These are phyloP conservation scores for Drosophila albomicans DNA, from an alignment of 1,140 invertebrate species.

Conservation along the genomic window DNA sequence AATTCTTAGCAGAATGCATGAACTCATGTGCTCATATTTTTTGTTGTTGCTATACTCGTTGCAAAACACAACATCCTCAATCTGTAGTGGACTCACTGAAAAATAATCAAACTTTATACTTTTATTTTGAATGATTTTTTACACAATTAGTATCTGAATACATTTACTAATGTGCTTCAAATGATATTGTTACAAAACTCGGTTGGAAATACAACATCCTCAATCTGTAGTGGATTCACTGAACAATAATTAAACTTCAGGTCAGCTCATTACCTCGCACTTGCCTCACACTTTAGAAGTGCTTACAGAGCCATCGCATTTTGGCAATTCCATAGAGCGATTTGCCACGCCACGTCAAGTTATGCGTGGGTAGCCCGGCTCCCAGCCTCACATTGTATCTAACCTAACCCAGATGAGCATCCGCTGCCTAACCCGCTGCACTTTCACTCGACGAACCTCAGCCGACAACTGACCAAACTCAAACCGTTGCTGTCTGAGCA, in stretches of 20 bases:
- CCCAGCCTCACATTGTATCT: background rate
- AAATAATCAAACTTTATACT: background rate
- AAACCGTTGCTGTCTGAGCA: slow-evolving; percentile 49
- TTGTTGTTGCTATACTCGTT: slow-evolving; percentile 12
- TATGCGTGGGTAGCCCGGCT: slow-evolving; percentile 12
- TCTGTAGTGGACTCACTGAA: background rate
- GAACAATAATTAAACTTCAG: slow-evolving; percentile 18
- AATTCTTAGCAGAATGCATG: no score
- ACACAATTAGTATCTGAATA: no score
- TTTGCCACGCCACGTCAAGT: slow-evolving; percentile 18
- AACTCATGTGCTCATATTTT: no score
- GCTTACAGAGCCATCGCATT: background rate
- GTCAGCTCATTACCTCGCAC: slow-evolving; percentile 39
- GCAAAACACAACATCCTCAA: slow-evolving; percentile 46
- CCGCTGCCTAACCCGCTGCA: slow-evolving; percentile 48
- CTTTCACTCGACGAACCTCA: slow-evolving; percentile 69
- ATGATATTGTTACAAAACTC: background rate
- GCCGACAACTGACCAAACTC: slow-evolving; percentile 59
- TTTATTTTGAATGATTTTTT: no score
- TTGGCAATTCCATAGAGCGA: slow-evolving; percentile 30
- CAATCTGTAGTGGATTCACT: slow-evolving; percentile 11
- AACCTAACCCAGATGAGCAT: slow-evolving; percentile 11
- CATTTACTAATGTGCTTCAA: no score
- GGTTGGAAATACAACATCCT: slow-evolving; percentile 40
- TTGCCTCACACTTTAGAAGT: background rate